Percentiles rank a stretch among this genome's conserved stretches.
These are phyloP conservation scores for Aramus guarauna DNA, from an alignment of 2,113 vertebrate genomes.

Conservation along the genomic window DNA sequence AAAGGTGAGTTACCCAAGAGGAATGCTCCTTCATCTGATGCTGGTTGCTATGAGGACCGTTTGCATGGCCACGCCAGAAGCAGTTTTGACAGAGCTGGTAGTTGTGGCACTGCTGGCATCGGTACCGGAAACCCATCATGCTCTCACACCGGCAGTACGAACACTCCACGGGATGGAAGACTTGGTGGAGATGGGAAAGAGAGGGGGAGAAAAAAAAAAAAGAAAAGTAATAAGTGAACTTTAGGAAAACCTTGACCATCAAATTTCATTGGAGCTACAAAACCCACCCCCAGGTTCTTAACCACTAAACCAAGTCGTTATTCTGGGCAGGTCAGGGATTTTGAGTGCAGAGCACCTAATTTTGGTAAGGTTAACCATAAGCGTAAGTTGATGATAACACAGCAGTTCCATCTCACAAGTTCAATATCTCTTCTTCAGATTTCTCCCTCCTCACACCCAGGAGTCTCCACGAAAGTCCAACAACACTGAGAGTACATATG, in stretches of 20 bases:
- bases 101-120: conserved; percentile 98
- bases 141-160: conserved; percentile 95
- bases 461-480: not conserved
- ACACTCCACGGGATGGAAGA: conserved; percentile 98
- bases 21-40: conserved; percentile 99
- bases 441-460: not conserved
- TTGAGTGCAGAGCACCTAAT: not conserved
- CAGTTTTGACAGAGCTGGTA: conserved; percentile 98
- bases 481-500: fast-evolving
- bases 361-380: fast-evolving
- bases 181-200: conserved; percentile 4
- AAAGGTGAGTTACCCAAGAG: conserved; percentile 84
- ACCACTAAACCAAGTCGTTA: not conserved
- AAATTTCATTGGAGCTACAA: not conserved
- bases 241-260: not conserved
- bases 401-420: not conserved
- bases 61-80: conserved; percentile 96
- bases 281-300: not conserved
- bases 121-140: conserved; percentile 98
- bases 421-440: not conserved
- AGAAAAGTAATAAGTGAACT: not conserved
- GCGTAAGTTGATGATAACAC: not conserved
- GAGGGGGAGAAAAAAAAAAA: fast-evolving
- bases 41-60: conserved; percentile 95
- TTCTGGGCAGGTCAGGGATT: not conserved